These are phyloP conservation scores for Drosophila setifemur DNA, from an alignment of 1,140 invertebrate species.

Conservation along the genomic window DNA sequence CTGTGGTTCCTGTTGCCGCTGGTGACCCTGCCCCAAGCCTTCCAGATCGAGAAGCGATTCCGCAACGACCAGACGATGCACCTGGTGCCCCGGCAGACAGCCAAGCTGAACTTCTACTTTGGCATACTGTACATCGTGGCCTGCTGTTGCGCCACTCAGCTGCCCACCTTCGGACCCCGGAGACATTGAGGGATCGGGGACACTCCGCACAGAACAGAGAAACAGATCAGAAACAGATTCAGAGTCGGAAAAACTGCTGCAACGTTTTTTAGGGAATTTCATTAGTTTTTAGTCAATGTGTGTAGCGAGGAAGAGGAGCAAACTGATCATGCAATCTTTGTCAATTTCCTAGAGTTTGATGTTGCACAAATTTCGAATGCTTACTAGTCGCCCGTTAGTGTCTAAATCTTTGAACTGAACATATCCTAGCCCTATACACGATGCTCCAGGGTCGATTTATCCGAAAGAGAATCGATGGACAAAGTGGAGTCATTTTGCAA, in stretches of 20 bases:
- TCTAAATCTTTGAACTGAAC: conserved; percentile 58
- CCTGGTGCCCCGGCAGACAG: conserved; percentile 92
- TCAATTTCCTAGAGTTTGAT: conserved; percentile 39
- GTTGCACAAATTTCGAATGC: conserved; percentile 54
- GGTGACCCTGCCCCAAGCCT: conserved; percentile 92
- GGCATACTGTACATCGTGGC: conserved; percentile 94
- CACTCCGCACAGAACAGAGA: background rate
- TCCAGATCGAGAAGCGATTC: conserved; percentile 95
- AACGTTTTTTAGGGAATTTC: conserved; percentile 72
- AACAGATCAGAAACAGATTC: conserved; percentile 10
- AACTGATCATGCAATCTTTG: conserved; percentile 11
- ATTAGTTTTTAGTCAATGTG: conserved; percentile 51
- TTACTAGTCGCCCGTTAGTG: conserved; percentile 58
- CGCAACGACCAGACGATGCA: conserved; percentile 89
- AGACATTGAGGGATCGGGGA: too few species aligned
- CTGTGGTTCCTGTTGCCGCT: conserved; percentile 94
- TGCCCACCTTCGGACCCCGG: conserved; percentile 82
- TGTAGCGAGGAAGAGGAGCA: conserved; percentile 7
- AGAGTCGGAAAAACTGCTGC: conserved; percentile 32
- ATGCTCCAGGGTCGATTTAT: background rate
- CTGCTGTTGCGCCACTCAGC: conserved; percentile 85
- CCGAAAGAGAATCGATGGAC: conserved; percentile 2
- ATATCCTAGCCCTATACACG: conserved; percentile 50
- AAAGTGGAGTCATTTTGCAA: background rate
- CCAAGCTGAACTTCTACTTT: conserved; percentile 94